phyloP scores from a whole-genome alignment of 2,797 vertebrate species.

The Pipistrellus nathusii region DNA sequence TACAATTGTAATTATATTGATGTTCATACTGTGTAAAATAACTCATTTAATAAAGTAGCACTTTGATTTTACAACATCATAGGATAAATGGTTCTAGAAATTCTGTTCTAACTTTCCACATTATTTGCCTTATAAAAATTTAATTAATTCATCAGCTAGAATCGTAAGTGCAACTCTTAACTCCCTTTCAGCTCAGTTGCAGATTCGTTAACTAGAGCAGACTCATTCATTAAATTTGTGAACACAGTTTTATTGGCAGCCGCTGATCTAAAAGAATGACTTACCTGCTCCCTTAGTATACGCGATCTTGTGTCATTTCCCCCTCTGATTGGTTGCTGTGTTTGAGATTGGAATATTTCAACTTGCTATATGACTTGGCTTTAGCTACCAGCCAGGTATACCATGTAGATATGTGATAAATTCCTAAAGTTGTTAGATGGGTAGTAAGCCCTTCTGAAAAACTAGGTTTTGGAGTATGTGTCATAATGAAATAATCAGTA shows the following conservation, averaged over 20 bases:
- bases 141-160: slow-evolving; percentile 81
- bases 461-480: slow-evolving; percentile 35
- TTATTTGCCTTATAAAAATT: slow-evolving; percentile 87
- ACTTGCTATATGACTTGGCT: neutral
- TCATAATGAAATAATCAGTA: slow-evolving; percentile 20
- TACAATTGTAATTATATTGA: slow-evolving; percentile 94
- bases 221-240: slow-evolving; percentile 71
- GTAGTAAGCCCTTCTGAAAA: slow-evolving; percentile 53
- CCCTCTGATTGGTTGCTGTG: slow-evolving; percentile 1
- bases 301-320: slow-evolving; percentile 10
- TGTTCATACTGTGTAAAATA: slow-evolving; percentile 95
- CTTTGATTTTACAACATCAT: slow-evolving; percentile 92
- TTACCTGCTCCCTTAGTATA: slow-evolving; percentile 54
- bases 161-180: slow-evolving; percentile 70
- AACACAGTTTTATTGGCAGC: slow-evolving; percentile 39
- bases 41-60: slow-evolving; percentile 97
- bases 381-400: neutral
- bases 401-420: slow-evolving; percentile 16
- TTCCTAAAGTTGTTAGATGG: slow-evolving; percentile 32
- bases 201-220: slow-evolving; percentile 78
- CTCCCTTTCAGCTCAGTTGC: slow-evolving; percentile 80
- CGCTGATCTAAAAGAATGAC: slow-evolving; percentile 55
- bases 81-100: slow-evolving; percentile 88
- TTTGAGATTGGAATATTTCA: slow-evolving; percentile 50
- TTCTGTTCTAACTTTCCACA: slow-evolving; percentile 88